phyloP scores from a whole-genome alignment of 2,888 invertebrate species.

The Andrena bicolor region DNA sequence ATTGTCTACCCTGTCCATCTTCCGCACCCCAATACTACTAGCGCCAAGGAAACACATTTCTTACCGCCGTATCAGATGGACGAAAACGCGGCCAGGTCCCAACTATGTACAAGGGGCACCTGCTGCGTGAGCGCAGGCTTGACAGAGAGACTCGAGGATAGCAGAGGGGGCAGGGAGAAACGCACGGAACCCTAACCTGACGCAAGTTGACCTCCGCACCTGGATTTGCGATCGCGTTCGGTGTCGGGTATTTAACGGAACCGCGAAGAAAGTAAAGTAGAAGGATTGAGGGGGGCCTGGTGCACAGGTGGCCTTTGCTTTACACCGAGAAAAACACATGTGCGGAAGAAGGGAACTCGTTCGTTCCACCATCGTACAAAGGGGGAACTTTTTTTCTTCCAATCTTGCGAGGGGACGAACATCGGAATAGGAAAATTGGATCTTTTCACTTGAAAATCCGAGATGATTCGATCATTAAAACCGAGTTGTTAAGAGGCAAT shows the following conservation, averaged over 20 bases:
- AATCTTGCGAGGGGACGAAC: too few relatives aligned
- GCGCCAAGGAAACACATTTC: too few relatives aligned
- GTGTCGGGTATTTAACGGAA: constrained; percentile 80
- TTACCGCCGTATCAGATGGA: neutral
- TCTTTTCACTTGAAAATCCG: too few relatives aligned
- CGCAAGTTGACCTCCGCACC: constrained; percentile 82
- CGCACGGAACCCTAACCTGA: constrained; percentile 80
- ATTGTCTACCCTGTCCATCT: too few relatives aligned
- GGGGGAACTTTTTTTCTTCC: constrained; percentile 22
- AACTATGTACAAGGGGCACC: constrained; percentile 6
- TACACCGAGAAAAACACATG: constrained; percentile 60
- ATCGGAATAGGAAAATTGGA: too few relatives aligned
- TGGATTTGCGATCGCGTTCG: constrained; percentile 79
- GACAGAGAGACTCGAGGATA: constrained; percentile 53
- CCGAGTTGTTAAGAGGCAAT: too few relatives aligned
- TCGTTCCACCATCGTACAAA: constrained; percentile 25
- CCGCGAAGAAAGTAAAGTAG: constrained; percentile 82
- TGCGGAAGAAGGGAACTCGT: constrained; percentile 42
- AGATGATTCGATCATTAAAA: too few relatives aligned
- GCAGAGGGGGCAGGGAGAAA: constrained; percentile 44
- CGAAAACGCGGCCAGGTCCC: neutral
- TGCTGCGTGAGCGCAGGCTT: constrained; percentile 54
- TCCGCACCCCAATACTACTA: too few relatives aligned
- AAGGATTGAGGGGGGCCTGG: constrained; percentile 50
- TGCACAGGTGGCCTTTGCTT: constrained; percentile 70